Conservation (phyloP, 1,140 invertebrate species). For the Cyclina sinensis region DNA sequence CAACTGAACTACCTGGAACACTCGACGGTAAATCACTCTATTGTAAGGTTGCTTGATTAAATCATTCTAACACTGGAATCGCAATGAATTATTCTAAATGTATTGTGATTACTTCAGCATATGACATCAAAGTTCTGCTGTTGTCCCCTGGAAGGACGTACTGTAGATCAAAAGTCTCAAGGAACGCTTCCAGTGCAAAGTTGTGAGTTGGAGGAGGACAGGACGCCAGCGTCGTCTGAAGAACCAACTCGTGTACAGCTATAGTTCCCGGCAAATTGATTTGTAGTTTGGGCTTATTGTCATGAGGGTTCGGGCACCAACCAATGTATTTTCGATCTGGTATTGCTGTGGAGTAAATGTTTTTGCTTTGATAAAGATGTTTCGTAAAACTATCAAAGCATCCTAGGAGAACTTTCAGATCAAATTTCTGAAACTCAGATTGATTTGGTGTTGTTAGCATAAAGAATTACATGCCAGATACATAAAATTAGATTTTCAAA, state of each 20-base stretch:
- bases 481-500: too few species aligned
- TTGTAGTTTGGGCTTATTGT: conserved; percentile 22
- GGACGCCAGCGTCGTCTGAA: conserved; percentile 41
- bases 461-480: too few species aligned
- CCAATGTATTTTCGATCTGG: conserved; percentile 33
- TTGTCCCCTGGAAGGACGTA: conserved; percentile 56
- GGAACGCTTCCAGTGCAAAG: conserved; percentile 31
- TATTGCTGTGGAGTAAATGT: background rate
- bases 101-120: background rate
- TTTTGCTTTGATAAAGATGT: too few species aligned
- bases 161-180: conserved; percentile 59
- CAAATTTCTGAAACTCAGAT: too few species aligned
- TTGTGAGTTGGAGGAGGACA: conserved; percentile 16
- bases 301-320: conserved; percentile 47
- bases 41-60: too few species aligned
- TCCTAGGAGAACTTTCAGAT: too few species aligned
- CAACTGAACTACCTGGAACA: too few species aligned
- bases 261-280: conserved; percentile 44
- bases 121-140: background rate
- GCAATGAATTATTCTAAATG: too few species aligned
- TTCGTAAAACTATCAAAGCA: too few species aligned
- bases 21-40: too few species aligned
- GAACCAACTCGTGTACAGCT: conserved; percentile 29
- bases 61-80: too few species aligned
- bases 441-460: too few species aligned